These are phyloP conservation scores for Pheosia tremula DNA, from an alignment of 2,888 invertebrate species.

Conservation along the genomic window DNA sequence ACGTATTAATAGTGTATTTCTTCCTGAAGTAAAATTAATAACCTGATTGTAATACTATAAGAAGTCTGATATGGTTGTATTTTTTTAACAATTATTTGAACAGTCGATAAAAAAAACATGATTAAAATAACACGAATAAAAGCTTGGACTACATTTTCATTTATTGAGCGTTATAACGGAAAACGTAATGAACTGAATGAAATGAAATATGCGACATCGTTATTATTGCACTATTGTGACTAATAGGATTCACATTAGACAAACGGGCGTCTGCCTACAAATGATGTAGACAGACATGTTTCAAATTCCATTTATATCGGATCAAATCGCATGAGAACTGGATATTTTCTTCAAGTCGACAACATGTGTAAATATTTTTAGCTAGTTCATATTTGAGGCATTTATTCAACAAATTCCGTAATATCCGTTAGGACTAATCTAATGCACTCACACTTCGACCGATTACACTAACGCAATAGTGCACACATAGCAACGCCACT, in stretches of 20 bases:
- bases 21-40: slow-evolving; percentile 13
- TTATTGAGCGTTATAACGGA: no score
- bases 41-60: slow-evolving; percentile 11
- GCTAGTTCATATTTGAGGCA: slow-evolving; percentile 60
- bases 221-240: slow-evolving; percentile 11
- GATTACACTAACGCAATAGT: slow-evolving; percentile 25
- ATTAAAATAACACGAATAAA: not conserved
- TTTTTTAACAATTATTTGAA: not conserved
- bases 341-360: slow-evolving; percentile 1
- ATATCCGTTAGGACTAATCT: slow-evolving; percentile 81
- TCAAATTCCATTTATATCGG: not conserved
- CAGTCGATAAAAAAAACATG: not conserved
- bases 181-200: not conserved
- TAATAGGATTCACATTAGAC: slow-evolving; percentile 31
- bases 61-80: not conserved
- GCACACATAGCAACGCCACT: slow-evolving; percentile 44
- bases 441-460: slow-evolving; percentile 58
- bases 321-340: not conserved
- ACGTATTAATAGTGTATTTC: slow-evolving; percentile 15
- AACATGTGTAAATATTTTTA: not conserved
- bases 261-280: slow-evolving; percentile 26
- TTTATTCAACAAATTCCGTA: slow-evolving; percentile 78
- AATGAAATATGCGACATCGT: not conserved
- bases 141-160: no score
- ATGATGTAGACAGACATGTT: not conserved